Base-by-base conservation (phyloP, 1,140 invertebrate species). In the Lycorma delicatula region DNA sequence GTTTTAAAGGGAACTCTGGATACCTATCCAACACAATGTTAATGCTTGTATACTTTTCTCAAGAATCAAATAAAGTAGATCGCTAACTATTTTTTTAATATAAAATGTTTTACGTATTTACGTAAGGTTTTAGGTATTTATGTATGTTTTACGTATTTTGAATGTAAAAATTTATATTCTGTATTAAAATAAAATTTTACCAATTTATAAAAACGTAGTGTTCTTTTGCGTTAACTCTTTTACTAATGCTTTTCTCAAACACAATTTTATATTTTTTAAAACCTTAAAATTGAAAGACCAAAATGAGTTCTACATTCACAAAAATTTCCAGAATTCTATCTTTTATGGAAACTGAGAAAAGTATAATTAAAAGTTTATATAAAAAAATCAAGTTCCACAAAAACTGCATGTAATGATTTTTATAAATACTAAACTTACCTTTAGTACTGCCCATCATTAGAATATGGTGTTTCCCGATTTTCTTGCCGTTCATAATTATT, bases 281-380 rank as follows among this genome's bases (percentile, higher is more conserved):
- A 18, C 20, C n/a, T n/a, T n/a, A n/a, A n/a, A n/a, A n/a, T n/a
- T n/a, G n/a, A n/a, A n/a, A n/a, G n/a, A n/a, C n/a, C n/a, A n/a
- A n/a, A n/a, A n/a, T n/a, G n/a, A n/a, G n/a, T n/a, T 38, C 13
- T 38, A 38, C 36, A 38, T 38, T 38, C 36, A 38, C 13, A 38
- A 38, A 38, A 38, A 54, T 38, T 38, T 38, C 26, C 41, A 31
- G n/a, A n/a, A 5, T 12, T 38, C 13, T 54, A 16, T 36, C 52
- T 54, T 25, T 41, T 54, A 20, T 54, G 34, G 52, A 38, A 38
- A 26, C 13, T 54, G 52, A 54, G 52, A 38, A 54, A 54, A 54
- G 31, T 38, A 34, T 54, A 54, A 29, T 34, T 54, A 41, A 41
- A n/a, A n/a, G n/a, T n/a, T n/a, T n/a, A n/a, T n/a, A 22, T 16